phyloP scores from a whole-genome alignment of 2,888 invertebrate genomes.

The Apodemia arnacis region DNA sequence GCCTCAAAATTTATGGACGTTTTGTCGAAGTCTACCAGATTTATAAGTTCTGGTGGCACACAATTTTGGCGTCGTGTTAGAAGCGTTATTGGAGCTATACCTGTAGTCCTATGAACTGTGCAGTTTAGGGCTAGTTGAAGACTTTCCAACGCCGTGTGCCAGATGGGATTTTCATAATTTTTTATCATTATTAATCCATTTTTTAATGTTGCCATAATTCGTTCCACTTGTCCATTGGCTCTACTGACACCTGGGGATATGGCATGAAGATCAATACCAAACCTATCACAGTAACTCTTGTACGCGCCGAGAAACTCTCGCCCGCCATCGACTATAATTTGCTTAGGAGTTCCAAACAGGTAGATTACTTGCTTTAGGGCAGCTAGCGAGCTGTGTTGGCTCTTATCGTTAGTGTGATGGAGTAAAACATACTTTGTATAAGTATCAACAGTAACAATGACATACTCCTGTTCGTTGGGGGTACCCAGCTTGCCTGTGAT shows the following conservation, averaged over 20 bases:
- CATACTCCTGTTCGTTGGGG: not conserved
- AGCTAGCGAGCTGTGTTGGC: conserved; percentile 16
- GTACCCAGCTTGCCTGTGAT: conserved; percentile 79
- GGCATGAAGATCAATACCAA: conserved; percentile 51
- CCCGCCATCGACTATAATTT: conserved; percentile 71
- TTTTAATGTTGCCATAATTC: conserved; percentile 25
- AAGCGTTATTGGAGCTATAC: not conserved
- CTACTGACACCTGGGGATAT: conserved; percentile 75
- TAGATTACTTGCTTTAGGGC: conserved; percentile 44
- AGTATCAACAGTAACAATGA: no score
- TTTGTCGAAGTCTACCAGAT: no score
- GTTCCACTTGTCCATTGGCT: conserved; percentile 77
- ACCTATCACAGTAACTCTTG: conserved; percentile 61
- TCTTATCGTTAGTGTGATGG: no score
- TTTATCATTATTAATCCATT: conserved; percentile 24
- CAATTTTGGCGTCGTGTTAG: not conserved
- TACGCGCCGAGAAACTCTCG: conserved; percentile 68
- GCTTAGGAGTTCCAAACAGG: conserved; percentile 66
- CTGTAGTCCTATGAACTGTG: conserved; percentile 66
- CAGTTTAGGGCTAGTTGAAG: conserved; percentile 81
- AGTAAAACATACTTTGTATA: no score
- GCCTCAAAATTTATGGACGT: no score
- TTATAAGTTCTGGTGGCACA: no score
- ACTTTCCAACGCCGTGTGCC: conserved; percentile 71
- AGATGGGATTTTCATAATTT: conserved; percentile 70